A percentile compares a stretch with the other conserved stretches of the same genome.
Evolutionary conservation across 2,888 invertebrate species (phyloP).

Genomic region (Schizaphis graminum): DNA sequence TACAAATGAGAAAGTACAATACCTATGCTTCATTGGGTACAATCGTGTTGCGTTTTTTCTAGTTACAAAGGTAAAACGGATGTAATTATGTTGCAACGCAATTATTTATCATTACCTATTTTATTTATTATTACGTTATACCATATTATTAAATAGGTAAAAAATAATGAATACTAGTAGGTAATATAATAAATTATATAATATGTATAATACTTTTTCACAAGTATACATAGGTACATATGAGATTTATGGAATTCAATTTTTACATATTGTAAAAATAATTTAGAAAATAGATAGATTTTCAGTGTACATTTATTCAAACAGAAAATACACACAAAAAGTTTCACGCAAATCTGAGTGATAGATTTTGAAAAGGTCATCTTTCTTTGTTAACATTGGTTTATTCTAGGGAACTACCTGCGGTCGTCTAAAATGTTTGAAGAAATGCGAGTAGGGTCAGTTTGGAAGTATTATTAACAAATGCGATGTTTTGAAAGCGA

Average conservation of each 20-base stretch:
- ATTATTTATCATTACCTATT: too few species aligned
- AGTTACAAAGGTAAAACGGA: too few species aligned
- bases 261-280: slow-evolving; percentile 6
- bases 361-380: slow-evolving; percentile 3
- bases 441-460: slow-evolving; percentile 9
- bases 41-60: too few species aligned
- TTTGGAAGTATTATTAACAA: not conserved
- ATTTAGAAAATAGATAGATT: not conserved
- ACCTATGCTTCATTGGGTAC: too few species aligned
- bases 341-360: not conserved
- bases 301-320: not conserved
- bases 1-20: too few species aligned
- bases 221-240: not conserved
- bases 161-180: not conserved
- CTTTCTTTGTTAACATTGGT: not conserved
- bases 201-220: not conserved
- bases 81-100: too few species aligned
- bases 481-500: not conserved
- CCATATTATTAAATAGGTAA: not conserved
- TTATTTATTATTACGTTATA: too few species aligned
- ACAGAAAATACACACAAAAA: not conserved
- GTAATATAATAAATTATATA: not conserved
- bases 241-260: not conserved
- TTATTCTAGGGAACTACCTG: not conserved
- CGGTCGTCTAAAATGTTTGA: not conserved